phyloP scores from a whole-genome alignment of 2,888 invertebrate species.

The Atrina japonica region DNA sequence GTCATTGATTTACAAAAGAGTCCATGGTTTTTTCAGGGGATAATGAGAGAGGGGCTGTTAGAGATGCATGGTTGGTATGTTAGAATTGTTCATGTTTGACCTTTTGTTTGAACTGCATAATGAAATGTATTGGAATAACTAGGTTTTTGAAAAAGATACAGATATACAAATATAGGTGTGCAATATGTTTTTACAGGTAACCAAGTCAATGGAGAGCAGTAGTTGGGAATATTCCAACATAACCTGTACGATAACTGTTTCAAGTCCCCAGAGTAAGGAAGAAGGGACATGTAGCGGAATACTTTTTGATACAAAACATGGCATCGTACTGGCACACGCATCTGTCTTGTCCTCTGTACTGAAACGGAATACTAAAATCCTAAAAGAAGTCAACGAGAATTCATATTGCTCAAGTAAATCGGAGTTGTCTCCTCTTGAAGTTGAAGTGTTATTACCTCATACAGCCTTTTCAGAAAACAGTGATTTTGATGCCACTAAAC shows the following conservation, averaged over 20 bases:
- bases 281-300: slow-evolving; percentile 65
- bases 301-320: slow-evolving; percentile 56
- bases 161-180: too few species aligned
- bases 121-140: too few species aligned
- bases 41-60: too few species aligned
- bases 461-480: not conserved
- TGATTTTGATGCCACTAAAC: not conserved
- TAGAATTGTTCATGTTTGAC: too few species aligned
- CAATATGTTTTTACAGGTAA: too few species aligned
- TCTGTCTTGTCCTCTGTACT: slow-evolving; percentile 60
- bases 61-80: too few species aligned
- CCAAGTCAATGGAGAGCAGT: too few species aligned
- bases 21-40: too few species aligned
- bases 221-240: too few species aligned
- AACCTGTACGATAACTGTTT: slow-evolving; percentile 1
- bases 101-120: too few species aligned
- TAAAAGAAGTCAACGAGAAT: slow-evolving; percentile 17
- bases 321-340: slow-evolving; percentile 66
- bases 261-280: slow-evolving; percentile 12
- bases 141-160: too few species aligned
- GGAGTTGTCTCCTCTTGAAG: not conserved
- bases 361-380: slow-evolving; percentile 27
- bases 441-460: slow-evolving; percentile 22
- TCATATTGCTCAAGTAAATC: not conserved
- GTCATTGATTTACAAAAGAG: too few species aligned